Evolutionary conservation across 2,888 invertebrate genomes (phyloP), one percentile per base, ranked within the genome.

Genomic region (Stegophylla sp.): DNA sequence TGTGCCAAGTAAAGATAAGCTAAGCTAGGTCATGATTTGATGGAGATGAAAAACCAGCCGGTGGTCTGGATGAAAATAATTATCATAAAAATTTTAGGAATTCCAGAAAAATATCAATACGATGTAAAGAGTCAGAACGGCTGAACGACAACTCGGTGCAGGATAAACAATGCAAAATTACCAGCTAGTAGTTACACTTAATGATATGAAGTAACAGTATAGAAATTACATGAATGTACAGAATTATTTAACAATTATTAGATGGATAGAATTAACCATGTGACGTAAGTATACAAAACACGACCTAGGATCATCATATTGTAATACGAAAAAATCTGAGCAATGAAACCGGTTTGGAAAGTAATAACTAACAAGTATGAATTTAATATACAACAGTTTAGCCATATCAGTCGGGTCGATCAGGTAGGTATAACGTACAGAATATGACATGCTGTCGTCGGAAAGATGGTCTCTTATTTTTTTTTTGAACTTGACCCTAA

Each of bases 261-360:
- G n/a, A 41, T n/a, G 41, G 63, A 41, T 28, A 13, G 28, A 28
- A 63, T n/a, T 63, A 23, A 56, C 12, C 2, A 56, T 56, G 10
- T 53, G 69, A 71, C 51, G 69, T 67, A 67, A 63, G 41, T 41
- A 10, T 26, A 67, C 67, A 17, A 45, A 73, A 61, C 45, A 73
- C 73, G 61, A 73, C 73, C 73, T 73, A 73, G 73, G 73, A 61
- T 61, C 59, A 73, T 73, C 73, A 26, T 45, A 41, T 34, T 34
- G 51, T 51, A 64, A 61, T 41, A 69, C n/a, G 26, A 51, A 74
- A 61, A 63, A 45, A 74, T 34, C 20, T 64, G 48, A 23, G 34
- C 4, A 28, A 12, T 20, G 17, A 51, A 75, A 75, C 74, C 63
- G 74, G 74, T 75, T 63, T 51, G 15, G 17, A 75, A 63, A 64